Base-by-base conservation (phyloP, 2,113 vertebrate species). In the Hippoglossus stenolepis region DNA sequence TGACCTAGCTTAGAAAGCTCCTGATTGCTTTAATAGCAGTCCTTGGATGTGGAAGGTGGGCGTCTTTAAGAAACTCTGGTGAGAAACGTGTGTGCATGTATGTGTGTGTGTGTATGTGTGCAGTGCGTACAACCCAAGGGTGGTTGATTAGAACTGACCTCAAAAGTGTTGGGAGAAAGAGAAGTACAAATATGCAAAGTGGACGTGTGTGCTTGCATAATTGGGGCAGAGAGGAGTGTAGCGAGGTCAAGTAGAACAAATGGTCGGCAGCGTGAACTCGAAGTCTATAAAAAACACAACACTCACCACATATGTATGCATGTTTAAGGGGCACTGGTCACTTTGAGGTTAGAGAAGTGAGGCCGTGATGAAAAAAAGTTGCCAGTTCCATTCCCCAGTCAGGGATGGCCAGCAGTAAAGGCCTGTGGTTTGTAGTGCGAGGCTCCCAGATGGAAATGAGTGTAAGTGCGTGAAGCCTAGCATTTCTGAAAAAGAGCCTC, bases 1-100 rank as follows among this genome's bases (percentile, higher is more conserved):
- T 92, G 89, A 93, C 91, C 89, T 84, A 84, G 87, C 85, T 65
- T 75, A 83, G 80, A 90, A 92, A 84, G 85, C 85, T 91, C 78
- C 91, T 93, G 93, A 95, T 95, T 94, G 92, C 91, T 94, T 93
- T 94, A 95, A 94, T 94, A 91, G 91, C 88, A 91, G 91, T 93
- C 85, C 87, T 85, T 89, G 76, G 91, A 92, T 83, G 57, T 85
- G 79, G 85, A 90, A 92, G 92, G 89, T 87, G 84, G 89, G 86
- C 83, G 85, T 90, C 80, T 90, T 91, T 78, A 85, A 85, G 87
- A 72, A 89, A 90, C 88, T 89, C 84, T 65, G 71, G 79, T 80
- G 70, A 86, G 76, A 86, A 79, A 24, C 20, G n/a, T 65, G 70
- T 40, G 20, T 11, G 10, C 8, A 7, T 21, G 63, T 79, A 65